Base-by-base conservation (phyloP, 2,797 vertebrate species). In the Phoeniculus purpureus region DNA sequence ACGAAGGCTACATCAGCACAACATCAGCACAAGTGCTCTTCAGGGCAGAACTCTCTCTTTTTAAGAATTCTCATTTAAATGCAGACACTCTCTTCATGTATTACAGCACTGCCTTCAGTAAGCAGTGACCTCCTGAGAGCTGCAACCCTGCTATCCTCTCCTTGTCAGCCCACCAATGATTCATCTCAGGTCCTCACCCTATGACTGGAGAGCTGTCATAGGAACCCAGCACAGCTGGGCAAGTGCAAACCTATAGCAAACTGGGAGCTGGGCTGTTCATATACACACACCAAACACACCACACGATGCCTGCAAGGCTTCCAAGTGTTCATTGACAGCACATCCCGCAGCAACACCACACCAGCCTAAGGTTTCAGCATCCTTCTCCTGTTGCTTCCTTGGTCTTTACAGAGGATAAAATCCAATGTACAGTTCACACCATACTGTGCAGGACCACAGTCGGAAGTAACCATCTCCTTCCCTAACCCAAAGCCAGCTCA, bases 151-250 rank as follows among this genome's bases (percentile, higher is more conserved):
- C 25, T 7, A 48, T 45, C 7, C 26, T 20, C 48, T 31, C 23
- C 2, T 0, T 15, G 32, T 55, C 59, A 45, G 26, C 19, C 2
- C 3, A 6, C 0, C 2, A 16, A 56, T 0, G 2, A n/a, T 8
- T 34, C 16, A 23, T 7, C 43, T n/a, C 1, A 9, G 23, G 8
- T 55, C 37, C 19, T 67, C 10, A 0, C 7, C 29, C 10, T 11
- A 47, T 16, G 18, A 48, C 43, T 2, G 7, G 16, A 40, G 15
- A 67, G 20, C 47, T 87, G 80, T 71, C 48, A 6, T 0, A 51
- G 68, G 55, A 64, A 34, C 34, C 15, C 51, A 43, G 61, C 74
- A 78, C 45, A 81, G 55, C 43, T 58, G 55, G 56, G 21, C 51
- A 88, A 71, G 43, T 81, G 48, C 22, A 43, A 75, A 15, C 37